A percentile compares a stretch with the other conserved stretches of the same genome.
phyloP scores from a whole-genome alignment of 64 coral and sea anemone genomes.

The Dendrophyllia cribrosa region DNA sequence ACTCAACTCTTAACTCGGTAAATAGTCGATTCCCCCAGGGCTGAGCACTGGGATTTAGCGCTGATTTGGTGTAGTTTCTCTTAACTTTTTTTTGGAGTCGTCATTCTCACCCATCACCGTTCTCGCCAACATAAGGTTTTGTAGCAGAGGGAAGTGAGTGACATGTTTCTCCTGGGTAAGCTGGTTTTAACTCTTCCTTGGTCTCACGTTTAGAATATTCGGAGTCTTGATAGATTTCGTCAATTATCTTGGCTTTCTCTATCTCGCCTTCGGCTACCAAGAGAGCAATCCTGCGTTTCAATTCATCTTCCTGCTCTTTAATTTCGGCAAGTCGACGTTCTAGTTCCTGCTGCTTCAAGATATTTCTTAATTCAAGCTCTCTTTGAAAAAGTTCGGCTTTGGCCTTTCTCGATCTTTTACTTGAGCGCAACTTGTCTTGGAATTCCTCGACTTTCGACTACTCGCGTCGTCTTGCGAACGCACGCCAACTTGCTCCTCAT shows the following conservation, averaged over 20 bases:
- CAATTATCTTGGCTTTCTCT: not conserved
- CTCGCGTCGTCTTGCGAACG: no score
- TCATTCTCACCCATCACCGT: not conserved
- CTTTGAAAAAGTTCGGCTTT: constrained; percentile 4
- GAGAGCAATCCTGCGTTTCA: not conserved
- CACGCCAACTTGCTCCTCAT: no score
- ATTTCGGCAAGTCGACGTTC: not conserved
- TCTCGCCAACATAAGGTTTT: not conserved
- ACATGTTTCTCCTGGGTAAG: not conserved
- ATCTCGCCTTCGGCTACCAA: not conserved
- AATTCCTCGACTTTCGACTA: no score
- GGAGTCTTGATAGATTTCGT: not conserved
- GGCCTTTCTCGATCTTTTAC: not conserved
- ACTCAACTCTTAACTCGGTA: no score
- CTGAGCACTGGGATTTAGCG: not conserved
- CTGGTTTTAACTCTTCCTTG: not conserved
- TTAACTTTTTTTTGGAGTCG: not conserved
- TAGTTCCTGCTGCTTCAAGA: not conserved
- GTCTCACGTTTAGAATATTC: not conserved
- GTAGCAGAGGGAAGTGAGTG: not conserved
- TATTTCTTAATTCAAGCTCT: constrained; percentile 1
- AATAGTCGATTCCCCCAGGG: no score
- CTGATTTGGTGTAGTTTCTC: not conserved
- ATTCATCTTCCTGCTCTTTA: not conserved
- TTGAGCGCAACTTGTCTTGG: no score